phyloP scores from a whole-genome alignment of 2,888 invertebrate genomes.

The Hoplodrina blanda region DNA sequence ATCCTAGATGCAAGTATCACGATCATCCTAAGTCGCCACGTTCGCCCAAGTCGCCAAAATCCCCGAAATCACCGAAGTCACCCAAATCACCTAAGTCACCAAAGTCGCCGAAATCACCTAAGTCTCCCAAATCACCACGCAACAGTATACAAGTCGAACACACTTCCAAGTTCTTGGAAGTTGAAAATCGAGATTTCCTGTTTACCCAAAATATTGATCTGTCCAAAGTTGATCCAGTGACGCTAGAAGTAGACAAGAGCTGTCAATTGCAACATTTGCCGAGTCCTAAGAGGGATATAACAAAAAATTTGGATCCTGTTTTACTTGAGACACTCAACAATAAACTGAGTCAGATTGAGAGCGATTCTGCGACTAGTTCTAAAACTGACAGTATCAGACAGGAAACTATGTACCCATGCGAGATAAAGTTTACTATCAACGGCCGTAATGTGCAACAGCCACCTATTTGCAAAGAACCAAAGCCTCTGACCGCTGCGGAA shows the following conservation, averaged over 20 bases:
- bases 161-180: constrained; percentile 86
- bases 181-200: constrained; percentile 91
- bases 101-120: constrained; percentile 90
- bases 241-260: constrained; percentile 93
- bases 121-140: constrained; percentile 90
- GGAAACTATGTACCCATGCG: constrained; percentile 89
- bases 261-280: constrained; percentile 91
- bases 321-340: constrained; percentile 93
- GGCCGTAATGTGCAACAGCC: constrained; percentile 85
- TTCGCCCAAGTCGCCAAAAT: constrained; percentile 87
- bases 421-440: constrained; percentile 89
- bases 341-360: constrained; percentile 94
- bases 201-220: constrained; percentile 94
- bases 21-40: constrained; percentile 89
- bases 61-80: constrained; percentile 92
- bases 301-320: constrained; percentile 92
- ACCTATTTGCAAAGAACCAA: constrained; percentile 84
- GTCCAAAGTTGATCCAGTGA: constrained; percentile 93
- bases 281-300: constrained; percentile 93
- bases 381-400: constrained; percentile 92
- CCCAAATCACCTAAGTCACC: constrained; percentile 92
- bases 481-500: constrained; percentile 85
- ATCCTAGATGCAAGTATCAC: constrained; percentile 87
- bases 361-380: constrained; percentile 94
- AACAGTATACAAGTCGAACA: constrained; percentile 80